phyloP scores from a whole-genome alignment of 2,113 vertebrate genomes.

The Neopipo cinnamomea region DNA sequence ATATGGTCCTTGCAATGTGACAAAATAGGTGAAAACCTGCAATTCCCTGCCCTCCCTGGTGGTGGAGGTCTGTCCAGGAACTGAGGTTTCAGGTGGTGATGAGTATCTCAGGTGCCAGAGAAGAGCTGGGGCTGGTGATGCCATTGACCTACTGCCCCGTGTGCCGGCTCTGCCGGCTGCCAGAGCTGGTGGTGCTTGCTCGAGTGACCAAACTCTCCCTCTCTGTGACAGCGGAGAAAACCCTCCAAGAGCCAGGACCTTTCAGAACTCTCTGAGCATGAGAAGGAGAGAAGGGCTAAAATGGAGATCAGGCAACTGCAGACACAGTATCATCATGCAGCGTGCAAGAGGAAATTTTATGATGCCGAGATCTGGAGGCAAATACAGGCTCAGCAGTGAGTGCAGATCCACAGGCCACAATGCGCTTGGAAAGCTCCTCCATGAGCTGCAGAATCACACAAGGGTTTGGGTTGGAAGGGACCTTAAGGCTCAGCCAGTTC shows the following conservation, averaged over 20 bases:
- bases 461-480: neutral
- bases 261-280: neutral
- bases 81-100: neutral
- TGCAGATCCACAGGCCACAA: neutral
- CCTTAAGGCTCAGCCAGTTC: neutral
- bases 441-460: neutral
- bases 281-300: neutral
- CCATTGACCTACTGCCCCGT: neutral
- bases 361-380: neutral
- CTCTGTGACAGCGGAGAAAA: neutral
- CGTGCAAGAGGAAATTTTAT: slow-evolving; percentile 22
- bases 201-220: neutral
- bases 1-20: rapidly evolving
- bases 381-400: slow-evolving; percentile 66
- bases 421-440: neutral
- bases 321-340: slow-evolving; percentile 57
- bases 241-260: rapidly evolving
- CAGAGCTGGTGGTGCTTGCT: neutral
- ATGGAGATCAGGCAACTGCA: slow-evolving; percentile 48
- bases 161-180: neutral
- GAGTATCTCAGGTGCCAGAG: neutral
- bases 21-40: neutral
- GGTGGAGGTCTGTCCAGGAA: neutral
- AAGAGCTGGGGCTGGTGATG: neutral
- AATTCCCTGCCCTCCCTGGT: neutral